Conservation (phyloP, 2,113 vertebrate genomes). For the Crocuta crocuta region DNA sequence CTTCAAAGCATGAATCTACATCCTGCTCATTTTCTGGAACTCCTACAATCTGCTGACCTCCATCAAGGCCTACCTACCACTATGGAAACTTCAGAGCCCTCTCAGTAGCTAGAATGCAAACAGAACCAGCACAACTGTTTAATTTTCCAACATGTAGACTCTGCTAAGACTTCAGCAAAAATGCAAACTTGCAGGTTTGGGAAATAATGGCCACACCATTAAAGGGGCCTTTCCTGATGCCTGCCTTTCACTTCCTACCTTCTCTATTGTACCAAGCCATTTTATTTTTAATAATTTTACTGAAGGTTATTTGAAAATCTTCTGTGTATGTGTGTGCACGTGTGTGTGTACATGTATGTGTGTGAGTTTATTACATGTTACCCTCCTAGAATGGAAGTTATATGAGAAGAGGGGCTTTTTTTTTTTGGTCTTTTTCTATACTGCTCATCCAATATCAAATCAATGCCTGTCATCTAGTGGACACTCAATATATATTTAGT, state of each 20-base stretch:
- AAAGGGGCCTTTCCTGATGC: background rate
- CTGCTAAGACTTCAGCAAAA: background rate
- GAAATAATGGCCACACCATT: background rate
- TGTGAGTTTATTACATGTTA: background rate
- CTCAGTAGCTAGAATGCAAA: background rate
- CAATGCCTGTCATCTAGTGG: background rate
- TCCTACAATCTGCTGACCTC: background rate
- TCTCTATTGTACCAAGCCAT: too few relatives aligned
- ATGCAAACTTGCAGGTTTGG: background rate
- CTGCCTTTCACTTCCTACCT: rapidly evolving
- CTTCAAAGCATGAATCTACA: background rate
- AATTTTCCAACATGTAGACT: background rate
- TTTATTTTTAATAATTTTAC: background rate
- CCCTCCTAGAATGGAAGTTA: background rate
- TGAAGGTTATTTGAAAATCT: background rate
- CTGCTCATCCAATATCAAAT: background rate
- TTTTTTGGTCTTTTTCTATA: background rate
- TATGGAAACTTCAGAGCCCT: background rate
- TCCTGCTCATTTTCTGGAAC: background rate
- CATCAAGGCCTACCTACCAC: background rate
- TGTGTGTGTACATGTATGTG: rapidly evolving
- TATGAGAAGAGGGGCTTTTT: background rate
- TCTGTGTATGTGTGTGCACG: background rate
- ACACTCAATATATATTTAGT: background rate
- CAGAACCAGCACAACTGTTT: background rate